Evolutionary conservation across 37 sponge, comb jelly and placozoan genomes (phyloP).

Genomic region (Corticium candelabrum): DNA sequence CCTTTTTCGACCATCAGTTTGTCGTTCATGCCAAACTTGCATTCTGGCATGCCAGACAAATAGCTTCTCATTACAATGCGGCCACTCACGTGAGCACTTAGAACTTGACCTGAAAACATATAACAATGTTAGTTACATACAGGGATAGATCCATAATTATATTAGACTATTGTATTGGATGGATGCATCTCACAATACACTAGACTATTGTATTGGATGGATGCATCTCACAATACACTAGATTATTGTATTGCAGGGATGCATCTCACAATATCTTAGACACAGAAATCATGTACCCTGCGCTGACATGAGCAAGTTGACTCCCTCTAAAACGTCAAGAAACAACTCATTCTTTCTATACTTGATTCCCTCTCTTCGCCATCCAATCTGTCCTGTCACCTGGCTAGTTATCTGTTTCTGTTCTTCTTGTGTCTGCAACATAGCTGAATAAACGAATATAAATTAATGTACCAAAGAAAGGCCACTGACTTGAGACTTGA

Average conservation of each 20-base stretch:
- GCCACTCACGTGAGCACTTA: slow-evolving; percentile 86
- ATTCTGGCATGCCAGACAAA: slow-evolving; percentile 96
- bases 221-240: too few relatives aligned
- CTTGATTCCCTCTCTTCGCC: slow-evolving; percentile 91
- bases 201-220: too few relatives aligned
- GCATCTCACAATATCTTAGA: neutral
- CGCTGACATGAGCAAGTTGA: slow-evolving; percentile 92
- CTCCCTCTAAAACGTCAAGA: slow-evolving; percentile 86
- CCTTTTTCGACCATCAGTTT: slow-evolving; percentile 84
- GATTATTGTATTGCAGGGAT: too few relatives aligned
- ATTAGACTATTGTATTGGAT: neutral
- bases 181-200: too few relatives aligned
- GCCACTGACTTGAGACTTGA: slow-evolving; percentile 54
- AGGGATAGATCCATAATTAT: neutral
- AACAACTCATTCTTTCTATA: slow-evolving; percentile 86
- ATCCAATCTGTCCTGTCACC: slow-evolving; percentile 95
- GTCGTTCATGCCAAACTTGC: slow-evolving; percentile 99
- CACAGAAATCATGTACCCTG: slow-evolving; percentile 45
- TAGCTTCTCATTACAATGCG: slow-evolving; percentile 88
- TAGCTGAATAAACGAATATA: neutral
- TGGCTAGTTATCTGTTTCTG: slow-evolving; percentile 92
- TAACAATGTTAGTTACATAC: too few relatives aligned
- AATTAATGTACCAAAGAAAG: too few relatives aligned
- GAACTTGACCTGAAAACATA: slow-evolving; percentile 69
- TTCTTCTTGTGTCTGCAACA: slow-evolving; percentile 53